phyloP scores from a whole-genome alignment of 2,888 invertebrate genomes.

The Colostygia pectinataria region DNA sequence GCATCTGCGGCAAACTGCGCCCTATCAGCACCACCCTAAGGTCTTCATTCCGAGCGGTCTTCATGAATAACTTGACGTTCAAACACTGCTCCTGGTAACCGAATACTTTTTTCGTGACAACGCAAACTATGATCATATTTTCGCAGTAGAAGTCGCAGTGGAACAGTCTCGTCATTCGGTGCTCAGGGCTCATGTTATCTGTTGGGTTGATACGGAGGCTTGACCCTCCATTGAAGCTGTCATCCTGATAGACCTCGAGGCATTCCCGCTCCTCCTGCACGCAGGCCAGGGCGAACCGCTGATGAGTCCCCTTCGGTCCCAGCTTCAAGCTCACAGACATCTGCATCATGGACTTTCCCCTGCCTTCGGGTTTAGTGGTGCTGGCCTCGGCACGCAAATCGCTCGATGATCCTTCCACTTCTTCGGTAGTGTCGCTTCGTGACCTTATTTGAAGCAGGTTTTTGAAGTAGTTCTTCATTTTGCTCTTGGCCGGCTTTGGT shows the following conservation, averaged over 20 bases:
- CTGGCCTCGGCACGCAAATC: neutral
- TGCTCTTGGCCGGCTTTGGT: conserved; percentile 30
- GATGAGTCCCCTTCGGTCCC: conserved; percentile 29
- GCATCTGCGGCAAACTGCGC: conserved; percentile 30
- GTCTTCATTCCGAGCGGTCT: conserved; percentile 27
- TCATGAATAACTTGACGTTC: conserved; percentile 49
- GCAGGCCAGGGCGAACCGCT: conserved; percentile 44
- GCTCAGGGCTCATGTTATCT: conserved; percentile 43
- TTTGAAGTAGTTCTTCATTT: conserved; percentile 36
- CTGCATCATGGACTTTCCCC: conserved; percentile 40
- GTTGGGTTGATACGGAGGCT: conserved; percentile 72
- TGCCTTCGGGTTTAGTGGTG: neutral
- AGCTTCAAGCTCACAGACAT: conserved; percentile 50
- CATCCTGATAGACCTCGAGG: conserved; percentile 58
- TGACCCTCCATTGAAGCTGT: conserved; percentile 79
- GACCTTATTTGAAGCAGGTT: conserved; percentile 35
- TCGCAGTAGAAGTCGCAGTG: conserved; percentile 61
- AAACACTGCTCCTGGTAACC: conserved; percentile 49
- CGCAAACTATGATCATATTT: conserved; percentile 55
- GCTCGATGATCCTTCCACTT: neutral
- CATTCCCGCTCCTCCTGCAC: conserved; percentile 58
- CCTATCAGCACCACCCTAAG: conserved; percentile 47
- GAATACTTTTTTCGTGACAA: conserved; percentile 59
- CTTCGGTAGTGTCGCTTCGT: conserved; percentile 10
- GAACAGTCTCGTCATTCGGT: conserved; percentile 54